A percentile compares a stretch with the other conserved stretches of the same genome.
These are phyloP conservation scores for Gonocerus acuteangulatus DNA, from an alignment of 2,888 invertebrate genomes.

Conservation along the genomic window DNA sequence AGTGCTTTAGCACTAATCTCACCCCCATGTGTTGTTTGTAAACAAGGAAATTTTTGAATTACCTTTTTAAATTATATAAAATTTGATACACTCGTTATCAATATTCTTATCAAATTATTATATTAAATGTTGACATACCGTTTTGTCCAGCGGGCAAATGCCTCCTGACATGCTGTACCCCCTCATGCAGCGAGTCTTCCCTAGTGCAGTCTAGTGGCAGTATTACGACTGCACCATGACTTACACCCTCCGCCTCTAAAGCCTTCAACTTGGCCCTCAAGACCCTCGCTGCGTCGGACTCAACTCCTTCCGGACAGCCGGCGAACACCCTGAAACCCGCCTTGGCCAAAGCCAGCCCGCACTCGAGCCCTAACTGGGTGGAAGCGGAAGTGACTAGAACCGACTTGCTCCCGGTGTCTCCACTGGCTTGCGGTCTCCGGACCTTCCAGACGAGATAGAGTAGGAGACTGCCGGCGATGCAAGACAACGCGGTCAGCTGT, in stretches of 20 bases:
- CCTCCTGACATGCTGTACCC: slow-evolving; percentile 67
- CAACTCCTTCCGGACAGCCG: slow-evolving; percentile 46
- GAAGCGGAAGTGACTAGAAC: slow-evolving; percentile 73
- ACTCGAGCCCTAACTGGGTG: slow-evolving; percentile 70
- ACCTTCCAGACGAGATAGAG: slow-evolving; percentile 71
- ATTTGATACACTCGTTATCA: too few relatives aligned
- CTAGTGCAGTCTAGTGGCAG: slow-evolving; percentile 70
- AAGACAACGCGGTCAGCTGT: slow-evolving; percentile 71
- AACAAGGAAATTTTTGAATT: too few relatives aligned
- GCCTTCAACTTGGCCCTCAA: slow-evolving; percentile 45
- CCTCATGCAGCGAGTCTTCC: slow-evolving; percentile 71
- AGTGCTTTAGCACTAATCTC: too few relatives aligned
- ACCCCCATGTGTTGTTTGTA: too few relatives aligned
- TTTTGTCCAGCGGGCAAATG: slow-evolving; percentile 77
- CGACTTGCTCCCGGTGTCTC: slow-evolving; percentile 50
- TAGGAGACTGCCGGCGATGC: slow-evolving; percentile 73
- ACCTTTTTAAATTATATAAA: too few relatives aligned
- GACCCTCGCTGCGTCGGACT: slow-evolving; percentile 36
- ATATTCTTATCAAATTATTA: too few relatives aligned
- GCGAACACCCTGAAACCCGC: slow-evolving; percentile 72
- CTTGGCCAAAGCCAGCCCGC: slow-evolving; percentile 59
- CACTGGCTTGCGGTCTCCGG: slow-evolving; percentile 27
- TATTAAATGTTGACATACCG: too few relatives aligned
- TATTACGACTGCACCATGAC: slow-evolving; percentile 49
- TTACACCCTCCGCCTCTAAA: slow-evolving; percentile 42